Evolutionary conservation across 2,888 invertebrate species (phyloP).

Genomic region (Eupithecia insigniata): DNA sequence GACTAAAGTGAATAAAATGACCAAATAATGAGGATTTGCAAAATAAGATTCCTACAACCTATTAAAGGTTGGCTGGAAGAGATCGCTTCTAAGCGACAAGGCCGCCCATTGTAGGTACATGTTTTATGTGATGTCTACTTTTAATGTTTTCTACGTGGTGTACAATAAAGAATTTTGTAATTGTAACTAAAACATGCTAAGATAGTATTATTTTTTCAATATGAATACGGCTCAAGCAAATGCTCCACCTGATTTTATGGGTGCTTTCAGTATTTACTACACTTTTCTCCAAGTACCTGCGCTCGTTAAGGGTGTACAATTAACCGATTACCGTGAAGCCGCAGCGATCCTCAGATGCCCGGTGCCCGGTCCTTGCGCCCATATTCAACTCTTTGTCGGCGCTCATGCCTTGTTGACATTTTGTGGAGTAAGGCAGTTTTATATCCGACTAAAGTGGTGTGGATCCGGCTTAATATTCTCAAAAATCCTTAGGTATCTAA

Average conservation of each 20-base stretch:
- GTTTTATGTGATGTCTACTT: too few species aligned
- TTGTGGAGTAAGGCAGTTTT: constrained; percentile 56
- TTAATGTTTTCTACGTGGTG: too few species aligned
- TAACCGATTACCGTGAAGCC: constrained; percentile 73
- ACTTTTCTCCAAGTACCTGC: constrained; percentile 16
- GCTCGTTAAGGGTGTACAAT: constrained; percentile 71
- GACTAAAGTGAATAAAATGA: not conserved
- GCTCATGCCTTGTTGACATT: constrained; percentile 73
- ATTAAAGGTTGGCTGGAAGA: too few species aligned
- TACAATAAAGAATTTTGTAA: too few species aligned
- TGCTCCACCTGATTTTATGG: not conserved
- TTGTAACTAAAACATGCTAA: not conserved
- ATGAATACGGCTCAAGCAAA: not conserved
- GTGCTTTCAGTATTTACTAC: constrained; percentile 7
- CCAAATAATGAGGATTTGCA: not conserved
- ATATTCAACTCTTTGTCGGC: constrained; percentile 69
- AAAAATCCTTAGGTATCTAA: too few species aligned
- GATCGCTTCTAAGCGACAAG: too few species aligned
- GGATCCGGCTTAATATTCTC: not conserved
- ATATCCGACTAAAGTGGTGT: not conserved
- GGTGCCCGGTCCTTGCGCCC: constrained; percentile 58
- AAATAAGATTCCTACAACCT: not conserved
- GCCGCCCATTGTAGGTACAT: too few species aligned
- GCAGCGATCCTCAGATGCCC: constrained; percentile 66
- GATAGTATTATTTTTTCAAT: not conserved